These are phyloP conservation scores for Solenodon paradoxus DNA, from an alignment of 2,113 vertebrate species.

Conservation along the genomic window DNA sequence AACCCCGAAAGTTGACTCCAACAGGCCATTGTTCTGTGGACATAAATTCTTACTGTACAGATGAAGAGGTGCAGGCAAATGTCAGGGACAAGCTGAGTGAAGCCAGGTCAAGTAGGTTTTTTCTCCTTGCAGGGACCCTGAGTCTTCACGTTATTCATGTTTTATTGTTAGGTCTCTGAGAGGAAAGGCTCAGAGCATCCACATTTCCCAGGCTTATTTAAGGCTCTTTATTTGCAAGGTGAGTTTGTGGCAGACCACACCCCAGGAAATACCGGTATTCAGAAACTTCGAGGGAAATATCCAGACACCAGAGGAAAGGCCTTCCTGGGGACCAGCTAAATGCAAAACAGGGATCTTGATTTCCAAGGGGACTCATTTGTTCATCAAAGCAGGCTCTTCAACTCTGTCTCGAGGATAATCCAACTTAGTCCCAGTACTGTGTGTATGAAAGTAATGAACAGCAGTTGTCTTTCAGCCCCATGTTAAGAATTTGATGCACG, in stretches of 20 bases:
- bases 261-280: neutral
- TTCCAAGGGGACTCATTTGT: neutral
- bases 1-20: neutral
- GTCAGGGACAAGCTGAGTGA: neutral
- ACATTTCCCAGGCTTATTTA: neutral
- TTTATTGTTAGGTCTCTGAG: neutral
- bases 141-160: neutral
- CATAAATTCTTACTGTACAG: rapidly evolving
- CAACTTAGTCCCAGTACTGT: neutral
- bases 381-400: neutral
- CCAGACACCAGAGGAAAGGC: neutral
- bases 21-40: neutral
- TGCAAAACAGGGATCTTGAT: neutral
- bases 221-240: neutral
- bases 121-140: neutral
- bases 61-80: neutral
- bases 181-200: neutral
- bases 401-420: too few relatives aligned
- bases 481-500: neutral
- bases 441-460: neutral
- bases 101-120: neutral
- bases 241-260: neutral
- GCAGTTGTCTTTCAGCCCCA: neutral
- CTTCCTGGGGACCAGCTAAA: neutral
- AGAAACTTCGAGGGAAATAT: neutral